Evolutionary conservation across 2,113 vertebrate genomes (phyloP), one percentile per base, ranked within the genome.

Genomic region (Hipposideros armiger): DNA sequence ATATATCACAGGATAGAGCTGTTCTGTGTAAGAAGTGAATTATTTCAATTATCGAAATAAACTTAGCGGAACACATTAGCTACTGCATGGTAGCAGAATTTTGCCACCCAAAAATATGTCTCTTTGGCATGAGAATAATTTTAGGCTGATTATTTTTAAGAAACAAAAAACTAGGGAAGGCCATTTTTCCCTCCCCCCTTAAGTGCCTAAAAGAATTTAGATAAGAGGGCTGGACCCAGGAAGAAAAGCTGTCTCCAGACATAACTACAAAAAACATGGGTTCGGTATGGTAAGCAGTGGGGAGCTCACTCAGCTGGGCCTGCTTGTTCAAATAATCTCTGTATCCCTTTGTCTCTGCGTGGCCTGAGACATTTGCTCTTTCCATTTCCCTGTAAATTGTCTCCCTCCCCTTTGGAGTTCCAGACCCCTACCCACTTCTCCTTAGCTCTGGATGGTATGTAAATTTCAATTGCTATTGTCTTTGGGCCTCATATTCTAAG

Each of bases 41-140:
- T 67, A 90, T 78, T 94, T 91, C 82, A 91, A 47, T 62, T 84
- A 88, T 56, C 56, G 1, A 89, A 84, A 84, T 58, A 50, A 77
- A 83, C 70, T 85, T 82, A 89, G 26, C 58, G 56, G 77, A 84
- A 96, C 54, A 66, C 32, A 78, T 84, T 91, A 52, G 19, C 24
- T 54, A n/a, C 16, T 52, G 28, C 30, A 74, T 11, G 17, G 47
- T 77, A 52, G 30, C 74, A 77, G 74, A 22, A 77, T 54, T 77
- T n/a, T n/a, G 47, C 74, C 74, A 77, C 30, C 4, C 17, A 9
- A 77, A 77, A 77, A 77, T 76, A n/a, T 77, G 47, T n/a, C 47
- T 54, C 16, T 77, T n/a, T 77, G 30, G 8, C 30, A 54, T n/a
- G 10, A 54, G 50, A 47, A 54, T 77, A n/a, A 77, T 77, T 77